Conservation (phyloP, 2,888 invertebrate species). For the Vandiemenella viatica region DNA sequence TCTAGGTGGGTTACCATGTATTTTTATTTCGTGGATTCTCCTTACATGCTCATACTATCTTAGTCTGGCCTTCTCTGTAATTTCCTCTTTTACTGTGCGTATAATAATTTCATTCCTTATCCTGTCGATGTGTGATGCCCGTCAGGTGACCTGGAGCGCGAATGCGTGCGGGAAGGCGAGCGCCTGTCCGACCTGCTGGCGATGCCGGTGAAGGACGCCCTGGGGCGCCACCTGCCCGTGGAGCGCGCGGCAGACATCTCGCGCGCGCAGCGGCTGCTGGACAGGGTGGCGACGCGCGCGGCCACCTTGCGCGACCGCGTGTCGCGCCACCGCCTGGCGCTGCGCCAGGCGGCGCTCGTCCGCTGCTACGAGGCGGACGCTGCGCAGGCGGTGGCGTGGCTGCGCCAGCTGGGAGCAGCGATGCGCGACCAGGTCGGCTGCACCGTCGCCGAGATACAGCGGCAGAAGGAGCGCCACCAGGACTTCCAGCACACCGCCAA, state of each 20-base stretch:
- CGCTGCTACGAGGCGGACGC: conserved; percentile 62
- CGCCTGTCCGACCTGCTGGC: conserved; percentile 61
- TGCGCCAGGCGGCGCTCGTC: conserved; percentile 63
- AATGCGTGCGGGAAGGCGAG: conserved; percentile 57
- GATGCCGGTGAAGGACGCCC: conserved; percentile 62
- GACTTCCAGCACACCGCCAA: conserved; percentile 64
- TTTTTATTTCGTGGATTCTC: no score
- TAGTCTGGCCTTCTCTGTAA: no score
- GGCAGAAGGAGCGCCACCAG: conserved; percentile 57
- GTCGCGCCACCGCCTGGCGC: conserved; percentile 56
- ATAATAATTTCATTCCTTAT: no score
- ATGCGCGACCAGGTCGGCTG: conserved; percentile 59
- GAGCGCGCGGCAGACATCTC: conserved; percentile 57
- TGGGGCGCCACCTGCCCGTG: conserved; percentile 51
- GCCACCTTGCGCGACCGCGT: conserved; percentile 45
- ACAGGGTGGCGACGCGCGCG: conserved; percentile 50
- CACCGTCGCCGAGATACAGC: conserved; percentile 53
- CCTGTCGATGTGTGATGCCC: no score
- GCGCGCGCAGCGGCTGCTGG: conserved; percentile 53
- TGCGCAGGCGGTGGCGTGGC: conserved; percentile 55
- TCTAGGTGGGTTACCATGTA: no score
- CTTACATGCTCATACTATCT: no score
- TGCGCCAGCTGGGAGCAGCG: conserved; percentile 56
- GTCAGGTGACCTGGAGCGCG: conserved; percentile 37
- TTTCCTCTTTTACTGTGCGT: no score